phyloP scores from a whole-genome alignment of 1,140 invertebrate genomes.

The Zaprionus kolodkinae region DNA sequence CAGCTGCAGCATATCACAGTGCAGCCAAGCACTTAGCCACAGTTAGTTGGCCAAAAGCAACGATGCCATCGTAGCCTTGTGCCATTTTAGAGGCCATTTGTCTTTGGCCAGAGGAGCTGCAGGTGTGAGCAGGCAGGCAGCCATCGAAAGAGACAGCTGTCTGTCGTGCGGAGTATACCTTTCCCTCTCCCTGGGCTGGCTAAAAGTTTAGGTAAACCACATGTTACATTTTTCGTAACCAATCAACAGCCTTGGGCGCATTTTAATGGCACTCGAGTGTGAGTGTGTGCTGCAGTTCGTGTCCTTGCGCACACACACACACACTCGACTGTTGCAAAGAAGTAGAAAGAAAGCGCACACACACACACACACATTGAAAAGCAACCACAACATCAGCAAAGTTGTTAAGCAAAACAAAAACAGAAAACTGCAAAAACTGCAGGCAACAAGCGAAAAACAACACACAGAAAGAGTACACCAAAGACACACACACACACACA shows the following conservation, averaged over 20 bases:
- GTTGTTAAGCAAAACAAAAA: constrained; percentile 46
- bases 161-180: background rate
- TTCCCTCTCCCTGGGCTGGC: background rate
- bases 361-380: background rate
- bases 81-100: constrained; percentile 44
- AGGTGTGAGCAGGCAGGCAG: constrained; percentile 38
- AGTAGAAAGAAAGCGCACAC: constrained; percentile 1
- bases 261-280: constrained; percentile 49
- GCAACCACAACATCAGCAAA: constrained; percentile 47
- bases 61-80: constrained; percentile 3
- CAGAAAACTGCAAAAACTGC: constrained; percentile 38
- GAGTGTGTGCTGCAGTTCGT: constrained; percentile 41
- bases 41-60: background rate
- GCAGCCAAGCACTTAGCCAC: constrained; percentile 29
- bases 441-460: constrained; percentile 39
- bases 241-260: constrained; percentile 53
- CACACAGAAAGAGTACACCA: constrained; percentile 2
- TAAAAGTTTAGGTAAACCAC: constrained; percentile 53
- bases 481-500: constrained; percentile 1
- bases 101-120: constrained; percentile 38
- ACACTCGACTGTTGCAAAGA: constrained; percentile 20
- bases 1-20: constrained; percentile 21
- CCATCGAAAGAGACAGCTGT: constrained; percentile 30
- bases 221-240: constrained; percentile 52
- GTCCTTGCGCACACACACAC: constrained; percentile 32